Conservation (phyloP, 2,888 invertebrate genomes). For the Pterostichus madidus region DNA sequence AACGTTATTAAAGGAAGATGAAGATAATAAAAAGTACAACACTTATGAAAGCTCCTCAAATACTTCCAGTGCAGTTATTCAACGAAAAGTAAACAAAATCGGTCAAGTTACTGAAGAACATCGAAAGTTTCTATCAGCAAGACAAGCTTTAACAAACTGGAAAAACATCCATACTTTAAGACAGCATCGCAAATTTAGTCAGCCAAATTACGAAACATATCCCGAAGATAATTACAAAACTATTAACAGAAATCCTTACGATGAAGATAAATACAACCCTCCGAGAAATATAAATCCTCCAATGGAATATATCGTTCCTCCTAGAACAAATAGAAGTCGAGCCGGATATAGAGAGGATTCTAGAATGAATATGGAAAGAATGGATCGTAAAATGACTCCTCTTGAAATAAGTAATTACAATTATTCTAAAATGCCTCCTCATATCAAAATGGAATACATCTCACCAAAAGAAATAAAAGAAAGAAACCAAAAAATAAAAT, state of each 20-base stretch:
- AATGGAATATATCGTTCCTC: background rate
- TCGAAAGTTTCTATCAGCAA: constrained; percentile 30
- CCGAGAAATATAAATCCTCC: background rate
- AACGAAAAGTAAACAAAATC: background rate
- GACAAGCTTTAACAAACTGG: constrained; percentile 57
- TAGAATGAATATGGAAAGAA: background rate
- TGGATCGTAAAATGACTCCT: background rate
- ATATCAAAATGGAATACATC: constrained; percentile 3
- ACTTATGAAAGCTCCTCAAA: constrained; percentile 1
- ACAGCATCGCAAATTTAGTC: constrained; percentile 17
- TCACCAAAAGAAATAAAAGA: constrained; percentile 27
- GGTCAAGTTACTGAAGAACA: constrained; percentile 17
- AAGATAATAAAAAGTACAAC: background rate
- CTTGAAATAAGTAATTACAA: constrained; percentile 22
- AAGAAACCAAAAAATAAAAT: background rate
- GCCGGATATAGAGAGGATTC: background rate
- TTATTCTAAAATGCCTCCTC: background rate
- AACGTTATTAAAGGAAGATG: background rate
- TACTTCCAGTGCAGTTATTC: background rate
- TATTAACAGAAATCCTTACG: background rate
- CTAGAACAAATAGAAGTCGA: constrained; percentile 6
- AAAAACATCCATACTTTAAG: constrained; percentile 55
- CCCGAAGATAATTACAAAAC: background rate
- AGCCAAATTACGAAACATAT: background rate
- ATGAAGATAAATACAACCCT: background rate